Base-by-base conservation (phyloP, 2,797 vertebrate genomes). In the Hypotaenidia okinawae region DNA sequence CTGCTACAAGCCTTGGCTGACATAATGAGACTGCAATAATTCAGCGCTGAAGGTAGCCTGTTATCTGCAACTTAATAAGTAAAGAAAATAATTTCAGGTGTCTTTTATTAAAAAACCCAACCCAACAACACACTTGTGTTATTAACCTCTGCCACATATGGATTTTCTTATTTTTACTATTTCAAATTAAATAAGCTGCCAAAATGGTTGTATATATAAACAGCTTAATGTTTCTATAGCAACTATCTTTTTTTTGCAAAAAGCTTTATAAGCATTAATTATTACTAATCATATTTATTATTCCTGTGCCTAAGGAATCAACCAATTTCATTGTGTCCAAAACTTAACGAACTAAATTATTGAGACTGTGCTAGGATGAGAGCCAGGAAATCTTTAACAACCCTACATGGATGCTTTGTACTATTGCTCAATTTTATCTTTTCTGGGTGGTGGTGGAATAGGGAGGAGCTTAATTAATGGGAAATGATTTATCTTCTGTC, bases 211-310 rank as follows among this genome's bases (percentile, higher is more conserved):
- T 24, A 55, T 37, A 32, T 43, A 78, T 24, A 9, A 86, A 66
- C 47, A 79, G 24, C 41, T 78, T 88, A 76, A 91, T n/a, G 66
- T 88, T 92, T 91, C 89, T 86, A 84, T 45, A 75, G 51, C 10
- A 90, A 73, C 66, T 89, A 78, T 73, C 30, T 69, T 68, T 69
- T 68, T 68, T 81, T 83, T 49, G 19, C 10, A 78, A 39, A 92
- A 91, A 88, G 19, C 18, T 90, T 84, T 88, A 57, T 10, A 79
- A 69, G 1, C 11, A 41, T 82, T 92, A 89, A 75, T 84, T 93
- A 63, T 59, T 90, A 69, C 32, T 91, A 93, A 91, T 81, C 28
- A 25, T 79, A 86, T 79, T 86, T 94, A 69, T 89, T 89, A 45
- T 62, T 83, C 8, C 37, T 79, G 8, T 75, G 67, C 30, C 5